These are phyloP conservation scores for Leptinotarsa defecta DNA, from an alignment of 1,140 invertebrate species.

Conservation along the genomic window DNA sequence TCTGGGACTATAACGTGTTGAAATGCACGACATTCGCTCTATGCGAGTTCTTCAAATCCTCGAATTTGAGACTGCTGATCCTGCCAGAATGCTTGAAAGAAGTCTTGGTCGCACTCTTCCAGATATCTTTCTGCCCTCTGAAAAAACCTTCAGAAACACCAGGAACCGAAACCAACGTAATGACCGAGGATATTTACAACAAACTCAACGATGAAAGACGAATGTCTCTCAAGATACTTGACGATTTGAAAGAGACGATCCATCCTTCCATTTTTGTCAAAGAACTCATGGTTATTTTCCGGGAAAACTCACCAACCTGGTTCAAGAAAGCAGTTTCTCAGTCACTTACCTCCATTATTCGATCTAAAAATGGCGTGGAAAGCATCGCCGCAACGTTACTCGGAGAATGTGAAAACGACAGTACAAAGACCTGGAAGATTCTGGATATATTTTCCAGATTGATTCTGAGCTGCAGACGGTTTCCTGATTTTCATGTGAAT, in stretches of 20 bases:
- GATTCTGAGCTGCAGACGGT: constrained; percentile 60
- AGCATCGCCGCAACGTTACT: constrained; percentile 67
- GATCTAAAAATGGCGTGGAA: constrained; percentile 64
- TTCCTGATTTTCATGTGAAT: constrained; percentile 61
- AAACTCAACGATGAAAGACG: constrained; percentile 60
- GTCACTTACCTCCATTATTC: constrained; percentile 64
- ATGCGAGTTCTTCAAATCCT: constrained; percentile 38
- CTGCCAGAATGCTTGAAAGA: constrained; percentile 58
- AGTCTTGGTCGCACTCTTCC: constrained; percentile 71
- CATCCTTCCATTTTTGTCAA: constrained; percentile 67
- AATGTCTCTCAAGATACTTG: constrained; percentile 61
- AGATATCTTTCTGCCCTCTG: constrained; percentile 69
- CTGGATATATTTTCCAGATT: constrained; percentile 69
- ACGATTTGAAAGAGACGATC: constrained; percentile 61
- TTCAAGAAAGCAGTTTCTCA: constrained; percentile 65
- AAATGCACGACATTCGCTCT: constrained; percentile 52
- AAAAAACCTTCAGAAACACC: constrained; percentile 59
- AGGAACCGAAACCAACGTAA: constrained; percentile 51
- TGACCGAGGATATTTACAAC: constrained; percentile 62
- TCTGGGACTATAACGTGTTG: constrained; percentile 49
- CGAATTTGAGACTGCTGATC: constrained; percentile 53
- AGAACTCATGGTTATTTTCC: constrained; percentile 70
- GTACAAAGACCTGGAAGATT: constrained; percentile 67
- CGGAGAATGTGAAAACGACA: constrained; percentile 61
- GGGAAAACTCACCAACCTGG: constrained; percentile 65